Conservation (phyloP, 2,888 invertebrate genomes). For the Parnassius glacialis region DNA sequence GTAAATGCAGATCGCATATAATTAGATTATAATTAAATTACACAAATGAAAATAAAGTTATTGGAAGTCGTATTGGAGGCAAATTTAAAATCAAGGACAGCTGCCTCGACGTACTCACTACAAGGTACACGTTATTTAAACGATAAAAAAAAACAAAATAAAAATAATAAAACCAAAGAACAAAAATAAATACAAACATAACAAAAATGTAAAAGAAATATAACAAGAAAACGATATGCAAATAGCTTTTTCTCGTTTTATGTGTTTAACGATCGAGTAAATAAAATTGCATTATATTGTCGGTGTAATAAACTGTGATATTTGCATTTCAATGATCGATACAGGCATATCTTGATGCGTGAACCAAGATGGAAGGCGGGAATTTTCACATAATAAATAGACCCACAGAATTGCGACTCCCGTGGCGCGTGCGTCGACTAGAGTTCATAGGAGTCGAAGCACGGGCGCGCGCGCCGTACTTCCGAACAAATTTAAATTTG, state of each 20-base stretch:
- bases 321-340: slow-evolving; percentile 72
- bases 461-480: slow-evolving; percentile 51
- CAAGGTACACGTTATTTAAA: slow-evolving; percentile 56
- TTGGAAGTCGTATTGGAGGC: slow-evolving; percentile 76
- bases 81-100: slow-evolving; percentile 63
- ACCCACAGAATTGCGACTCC: slow-evolving; percentile 52
- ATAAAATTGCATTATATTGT: slow-evolving; percentile 48
- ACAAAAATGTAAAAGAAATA: slow-evolving; percentile 54
- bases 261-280: slow-evolving; percentile 40
- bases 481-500: slow-evolving; percentile 58
- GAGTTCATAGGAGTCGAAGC: slow-evolving; percentile 44
- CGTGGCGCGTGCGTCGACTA: slow-evolving; percentile 65
- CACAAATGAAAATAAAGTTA: slow-evolving; percentile 75
- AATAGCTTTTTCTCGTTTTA: slow-evolving; percentile 49
- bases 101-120: slow-evolving; percentile 37
- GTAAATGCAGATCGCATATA: slow-evolving; percentile 77
- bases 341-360: slow-evolving; percentile 57
- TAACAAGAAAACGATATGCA: slow-evolving; percentile 72
- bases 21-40: slow-evolving; percentile 74
- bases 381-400: slow-evolving; percentile 63
- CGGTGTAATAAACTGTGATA: slow-evolving; percentile 41
- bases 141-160: slow-evolving; percentile 54
- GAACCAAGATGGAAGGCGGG: slow-evolving; percentile 49
- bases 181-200: slow-evolving; percentile 81
- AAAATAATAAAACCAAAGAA: slow-evolving; percentile 65